These are phyloP conservation scores for Heterocephalus glaber DNA, from an alignment of 2,113 vertebrate genomes.

Conservation along the genomic window DNA sequence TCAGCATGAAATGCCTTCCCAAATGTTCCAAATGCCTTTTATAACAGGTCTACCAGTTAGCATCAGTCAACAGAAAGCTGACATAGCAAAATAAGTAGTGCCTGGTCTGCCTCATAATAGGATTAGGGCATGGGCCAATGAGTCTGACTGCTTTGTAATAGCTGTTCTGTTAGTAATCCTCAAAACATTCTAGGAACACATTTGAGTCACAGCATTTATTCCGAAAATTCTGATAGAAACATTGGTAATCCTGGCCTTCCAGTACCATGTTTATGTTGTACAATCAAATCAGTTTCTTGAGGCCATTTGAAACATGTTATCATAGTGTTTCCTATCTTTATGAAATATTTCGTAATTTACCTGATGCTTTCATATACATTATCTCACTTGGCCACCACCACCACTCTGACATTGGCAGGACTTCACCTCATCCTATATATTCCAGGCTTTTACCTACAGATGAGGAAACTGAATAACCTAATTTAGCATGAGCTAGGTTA, in stretches of 20 bases:
- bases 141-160: slow-evolving; percentile 42
- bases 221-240: slow-evolving; percentile 46
- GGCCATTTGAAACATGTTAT: slow-evolving; percentile 43
- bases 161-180: slow-evolving; percentile 54
- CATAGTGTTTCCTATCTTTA: background rate
- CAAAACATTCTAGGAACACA: slow-evolving; percentile 40
- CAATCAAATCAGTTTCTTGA: slow-evolving; percentile 46
- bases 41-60: background rate
- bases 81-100: slow-evolving; percentile 19
- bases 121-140: background rate
- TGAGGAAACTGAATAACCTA: background rate
- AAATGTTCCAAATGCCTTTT: background rate
- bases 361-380: background rate
- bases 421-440: background rate
- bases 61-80: slow-evolving; percentile 38
- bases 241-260: slow-evolving; percentile 26
- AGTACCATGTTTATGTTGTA: background rate
- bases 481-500: background rate
- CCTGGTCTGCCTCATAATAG: slow-evolving; percentile 49
- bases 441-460: background rate
- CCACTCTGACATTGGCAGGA: background rate
- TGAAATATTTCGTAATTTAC: background rate
- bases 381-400: background rate
- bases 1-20: background rate
- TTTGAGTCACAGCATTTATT: slow-evolving; percentile 54